Evolutionary conservation across 2,888 invertebrate genomes (phyloP), one percentile per base, ranked within the genome.

Genomic region (Diadegma fenestrale): DNA sequence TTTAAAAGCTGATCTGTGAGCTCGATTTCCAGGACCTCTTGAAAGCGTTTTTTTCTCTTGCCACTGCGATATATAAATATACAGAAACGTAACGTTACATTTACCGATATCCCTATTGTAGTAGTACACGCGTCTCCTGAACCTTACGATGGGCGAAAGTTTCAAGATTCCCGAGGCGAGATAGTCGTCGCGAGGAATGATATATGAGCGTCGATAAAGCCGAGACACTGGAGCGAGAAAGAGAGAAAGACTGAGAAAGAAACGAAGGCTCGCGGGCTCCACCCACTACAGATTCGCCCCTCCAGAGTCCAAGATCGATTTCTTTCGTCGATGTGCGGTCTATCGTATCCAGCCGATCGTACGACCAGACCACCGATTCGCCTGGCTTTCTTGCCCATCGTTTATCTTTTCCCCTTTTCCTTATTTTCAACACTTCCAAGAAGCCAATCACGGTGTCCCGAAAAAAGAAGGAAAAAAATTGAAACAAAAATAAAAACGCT

Each of bases 131-230:
- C 72, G 85, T 80, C 72, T 77, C 76, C 51, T 64, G 33, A 58
- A 71, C 66, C 64, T 76, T 41, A 77, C 66, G 33, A 77, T 69
- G 86, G 73, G 83, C 84, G 85, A 90, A 89, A 91, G 88, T 92
- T 91, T 90, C 89, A 88, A 91, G 92, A 92, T 92, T 91, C 88
- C 90, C 86, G 87, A 87, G 86, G 87, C 89, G 91, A 92, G 91
- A 90, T 91, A 92, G 90, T 89, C 91, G 83, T 89, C 89, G 92
- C 86, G 72, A 73, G 83, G 86, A 86, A 93, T 93, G 93, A 93
- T 93, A 92, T 93, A 93, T 89, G 93, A 90, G 90, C 89, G 89
- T 89, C 92, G 92, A 93, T 93, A 92, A 92, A 92, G 90, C 89
- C 89, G 90, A 92, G 92, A 93, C 92, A 93, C 92, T 91, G 91